Base-by-base conservation (phyloP, 2,797 vertebrate species). In the Acanthiza pusilla region DNA sequence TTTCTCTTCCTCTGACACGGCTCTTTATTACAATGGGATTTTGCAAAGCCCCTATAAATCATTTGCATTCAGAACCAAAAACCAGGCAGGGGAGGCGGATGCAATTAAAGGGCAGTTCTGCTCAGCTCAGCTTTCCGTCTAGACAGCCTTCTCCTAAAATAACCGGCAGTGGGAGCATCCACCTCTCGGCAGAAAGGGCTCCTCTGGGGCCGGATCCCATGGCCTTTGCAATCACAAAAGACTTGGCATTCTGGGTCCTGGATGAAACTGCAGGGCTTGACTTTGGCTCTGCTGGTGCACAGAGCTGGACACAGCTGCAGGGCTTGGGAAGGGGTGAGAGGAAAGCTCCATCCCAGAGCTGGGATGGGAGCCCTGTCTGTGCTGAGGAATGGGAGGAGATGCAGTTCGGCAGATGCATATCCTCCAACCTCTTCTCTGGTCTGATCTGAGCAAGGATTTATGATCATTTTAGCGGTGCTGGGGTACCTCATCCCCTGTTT, bases 131-230 rank as follows among this genome's bases (percentile, higher is more conserved):
- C 76, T 95, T 95, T 91, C 89, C 0, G 76, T 91, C 94, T 96
- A 94, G 89, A 96, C 85, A 88, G 82, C 29, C 30, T 60, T 80
- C 48, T 89, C 88, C 60, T 73, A 95, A 95, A 95, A 95, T 89
- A 93, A 78, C 74, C 3, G 0, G 63, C 88, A 82, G 22, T n/a
- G 63, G 80, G 74, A 94, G 82, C 88, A 63, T 29, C 88, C 83
- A 63, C 63, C 90, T 89, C 68, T 0, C 3, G 16, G 61, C 61
- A 75, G 81, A 43, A 82, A 43, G 78, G 61, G 57, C 68, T 89
- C 45, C 53, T 60, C 90, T 78, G 0, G 6, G 27, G 30, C 65
- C 0, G 3, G 61, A 61, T 92, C 61, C 72, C 3, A 0, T 1
- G n/a, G 75, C 81, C 72, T 83, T 65, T 83, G 75, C 40, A 42